Evolutionary conservation across 2,797 vertebrate genomes (phyloP), one percentile per base, ranked within the genome.

Genomic region (Lacerta viridis): DNA sequence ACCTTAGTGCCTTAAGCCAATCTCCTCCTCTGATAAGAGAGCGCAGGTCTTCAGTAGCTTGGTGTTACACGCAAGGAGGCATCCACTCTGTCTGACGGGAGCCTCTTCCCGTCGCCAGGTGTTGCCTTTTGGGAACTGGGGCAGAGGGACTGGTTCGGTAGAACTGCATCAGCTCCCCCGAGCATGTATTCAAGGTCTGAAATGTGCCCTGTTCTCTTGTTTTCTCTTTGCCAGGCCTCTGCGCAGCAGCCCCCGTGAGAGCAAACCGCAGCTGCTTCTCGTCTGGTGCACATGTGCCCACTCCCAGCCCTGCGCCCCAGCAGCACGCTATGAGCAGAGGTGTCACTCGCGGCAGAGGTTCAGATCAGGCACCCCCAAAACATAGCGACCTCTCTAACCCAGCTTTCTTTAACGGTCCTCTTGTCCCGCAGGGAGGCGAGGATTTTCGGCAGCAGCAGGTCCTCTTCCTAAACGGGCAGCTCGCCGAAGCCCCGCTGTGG

Each of bases 241-340:
- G 1, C 1, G 43, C 46, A 27, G 89, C 74, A 15, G 1, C 0
- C 88, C 77, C 79, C 85, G 2, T 0, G 71, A 18, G 41, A 79
- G 84, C 0, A 64, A 10, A 29, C 20, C 29, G 0, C 68, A 0
- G 81, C 91, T 69, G 50, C 83, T 61, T 15, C 82, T 39, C 59
- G 18, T 5, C 68, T 3, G 90, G 84, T 7, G 11, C 7, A 0
- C 61, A 0, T 2, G 59, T n/a, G 41, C 74, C 87, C 87, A 0
- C 1, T 0, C 29, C 29, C 81, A 1, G 66, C 0, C 27, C 0
- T 0, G 9, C 18, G 82, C 17, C 27, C 77, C 82, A 2, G 77
- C 91, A 46, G 89, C 93, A 95, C 96, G 96, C 96, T 97, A 97
- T 98, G 97, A 98, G 93, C 97, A 98, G 97, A 96, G 96, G 97